A percentile compares a stretch with the other conserved stretches of the same genome.
phyloP scores from a whole-genome alignment of 2,113 vertebrate genomes.

The Siphamia tubifer region DNA sequence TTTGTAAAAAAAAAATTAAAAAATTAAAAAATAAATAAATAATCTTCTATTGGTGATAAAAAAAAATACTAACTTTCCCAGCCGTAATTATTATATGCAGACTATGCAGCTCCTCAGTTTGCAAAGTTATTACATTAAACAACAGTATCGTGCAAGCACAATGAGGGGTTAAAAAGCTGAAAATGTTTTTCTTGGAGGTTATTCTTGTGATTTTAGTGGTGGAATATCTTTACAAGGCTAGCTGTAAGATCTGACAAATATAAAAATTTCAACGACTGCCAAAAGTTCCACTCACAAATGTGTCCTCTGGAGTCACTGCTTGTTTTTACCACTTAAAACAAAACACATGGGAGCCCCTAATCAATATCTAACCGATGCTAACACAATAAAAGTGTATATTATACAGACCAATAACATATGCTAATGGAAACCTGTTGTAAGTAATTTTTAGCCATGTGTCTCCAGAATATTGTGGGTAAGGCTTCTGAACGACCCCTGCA shows the following conservation, averaged over 20 bases:
- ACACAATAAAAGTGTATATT: conserved; percentile 49
- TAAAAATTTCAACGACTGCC: conserved; percentile 19
- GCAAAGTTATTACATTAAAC: conserved; percentile 21
- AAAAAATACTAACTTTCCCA: conserved; percentile 30
- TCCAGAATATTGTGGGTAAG: conserved; percentile 66
- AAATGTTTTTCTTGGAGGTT: conserved; percentile 11
- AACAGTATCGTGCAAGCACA: background rate
- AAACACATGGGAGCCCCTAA: conserved; percentile 21
- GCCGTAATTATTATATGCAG: conserved; percentile 16
- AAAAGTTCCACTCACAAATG: conserved; percentile 27
- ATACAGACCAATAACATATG: conserved; percentile 55
- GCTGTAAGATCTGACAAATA: conserved; percentile 8
- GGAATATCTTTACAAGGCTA: conserved; percentile 4
- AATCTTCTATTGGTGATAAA: conserved; percentile 21
- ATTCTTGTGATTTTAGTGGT: background rate
- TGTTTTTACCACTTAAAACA: conserved; percentile 29
- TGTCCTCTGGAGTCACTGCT: background rate
- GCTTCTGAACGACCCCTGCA: conserved; percentile 73
- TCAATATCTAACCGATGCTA: conserved; percentile 42
- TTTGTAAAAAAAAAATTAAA: conserved; percentile 50
- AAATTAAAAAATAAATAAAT: too few relatives aligned
- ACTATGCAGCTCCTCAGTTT: conserved; percentile 13
- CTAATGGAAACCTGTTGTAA: conserved; percentile 72
- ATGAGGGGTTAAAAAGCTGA: background rate
- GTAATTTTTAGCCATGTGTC: conserved; percentile 72